Conservation (phyloP, 2,888 invertebrate genomes). For the Taphrorychus bicolor region DNA sequence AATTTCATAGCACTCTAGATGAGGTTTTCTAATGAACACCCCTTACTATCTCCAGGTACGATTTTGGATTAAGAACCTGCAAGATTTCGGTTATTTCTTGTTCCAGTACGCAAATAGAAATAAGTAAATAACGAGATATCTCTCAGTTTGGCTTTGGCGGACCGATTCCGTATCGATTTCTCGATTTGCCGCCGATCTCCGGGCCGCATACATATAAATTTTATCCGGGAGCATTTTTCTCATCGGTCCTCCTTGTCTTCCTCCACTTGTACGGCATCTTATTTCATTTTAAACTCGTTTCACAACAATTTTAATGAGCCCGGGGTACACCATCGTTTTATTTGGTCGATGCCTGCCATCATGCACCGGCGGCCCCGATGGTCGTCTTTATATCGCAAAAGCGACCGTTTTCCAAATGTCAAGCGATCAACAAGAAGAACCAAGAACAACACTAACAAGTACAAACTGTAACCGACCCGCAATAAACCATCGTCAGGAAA, state of each 20-base stretch:
- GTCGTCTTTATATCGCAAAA: constrained; percentile 9
- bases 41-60: too few species aligned
- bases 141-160: not conserved
- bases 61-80: too few species aligned
- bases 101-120: not conserved
- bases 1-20: too few species aligned
- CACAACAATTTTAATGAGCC: constrained; percentile 41
- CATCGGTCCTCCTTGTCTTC: constrained; percentile 25
- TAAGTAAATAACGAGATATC: not conserved
- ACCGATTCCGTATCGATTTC: constrained; percentile 28
- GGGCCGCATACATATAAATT: constrained; percentile 10
- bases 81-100: not conserved
- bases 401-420: constrained; percentile 23
- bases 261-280: constrained; percentile 37
- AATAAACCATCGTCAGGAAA: constrained; percentile 10
- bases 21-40: too few species aligned
- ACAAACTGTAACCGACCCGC: constrained; percentile 10
- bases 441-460: too few species aligned
- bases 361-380: constrained; percentile 22
- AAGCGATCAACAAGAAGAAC: constrained; percentile 13
- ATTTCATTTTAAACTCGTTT: constrained; percentile 41
- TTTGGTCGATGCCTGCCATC: too few species aligned
- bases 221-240: constrained; percentile 21
- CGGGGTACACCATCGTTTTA: constrained; percentile 21
- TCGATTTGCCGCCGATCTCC: constrained; percentile 19